Evolutionary conservation across 2,888 invertebrate species (phyloP).

Genomic region (Hipparchia semele): DNA sequence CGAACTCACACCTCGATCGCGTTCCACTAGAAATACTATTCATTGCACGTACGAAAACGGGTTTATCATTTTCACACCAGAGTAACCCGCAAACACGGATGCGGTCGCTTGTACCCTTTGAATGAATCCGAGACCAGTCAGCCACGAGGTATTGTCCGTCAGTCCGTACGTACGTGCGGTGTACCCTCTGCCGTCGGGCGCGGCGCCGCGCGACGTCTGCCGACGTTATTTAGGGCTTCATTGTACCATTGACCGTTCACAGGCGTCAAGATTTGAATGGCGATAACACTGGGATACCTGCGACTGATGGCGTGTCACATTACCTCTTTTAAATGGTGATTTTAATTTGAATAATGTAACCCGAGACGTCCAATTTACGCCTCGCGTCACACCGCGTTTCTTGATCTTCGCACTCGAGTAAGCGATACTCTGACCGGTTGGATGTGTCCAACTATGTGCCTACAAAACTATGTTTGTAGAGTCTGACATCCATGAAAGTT

Average conservation of each 20-base stretch:
- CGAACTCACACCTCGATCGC: background rate
- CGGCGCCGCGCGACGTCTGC: constrained; percentile 75
- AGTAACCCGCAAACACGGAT: constrained; percentile 64
- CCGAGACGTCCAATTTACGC: constrained; percentile 38
- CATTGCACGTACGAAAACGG: constrained; percentile 41
- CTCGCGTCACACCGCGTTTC: constrained; percentile 21
- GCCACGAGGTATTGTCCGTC: constrained; percentile 71
- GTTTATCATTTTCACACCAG: constrained; percentile 62
- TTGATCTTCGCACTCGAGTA: constrained; percentile 9
- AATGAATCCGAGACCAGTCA: constrained; percentile 68
- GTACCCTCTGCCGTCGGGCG: constrained; percentile 61
- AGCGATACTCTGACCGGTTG: background rate
- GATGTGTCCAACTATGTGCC: constrained; percentile 1
- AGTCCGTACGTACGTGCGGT: constrained; percentile 56
- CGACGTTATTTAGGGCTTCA: constrained; percentile 78
- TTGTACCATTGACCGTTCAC: constrained; percentile 70
- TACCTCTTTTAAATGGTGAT: constrained; percentile 48
- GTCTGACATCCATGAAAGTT: too few species aligned
- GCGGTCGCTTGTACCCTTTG: constrained; percentile 54
- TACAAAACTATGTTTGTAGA: background rate
- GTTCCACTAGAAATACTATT: constrained; percentile 19
- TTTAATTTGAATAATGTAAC: constrained; percentile 44
- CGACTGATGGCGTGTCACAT: constrained; percentile 74
- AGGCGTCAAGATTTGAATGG: constrained; percentile 66
- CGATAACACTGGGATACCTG: constrained; percentile 68